Base-by-base conservation (phyloP, 1,140 invertebrate species). In the Heliothis subflexa region DNA sequence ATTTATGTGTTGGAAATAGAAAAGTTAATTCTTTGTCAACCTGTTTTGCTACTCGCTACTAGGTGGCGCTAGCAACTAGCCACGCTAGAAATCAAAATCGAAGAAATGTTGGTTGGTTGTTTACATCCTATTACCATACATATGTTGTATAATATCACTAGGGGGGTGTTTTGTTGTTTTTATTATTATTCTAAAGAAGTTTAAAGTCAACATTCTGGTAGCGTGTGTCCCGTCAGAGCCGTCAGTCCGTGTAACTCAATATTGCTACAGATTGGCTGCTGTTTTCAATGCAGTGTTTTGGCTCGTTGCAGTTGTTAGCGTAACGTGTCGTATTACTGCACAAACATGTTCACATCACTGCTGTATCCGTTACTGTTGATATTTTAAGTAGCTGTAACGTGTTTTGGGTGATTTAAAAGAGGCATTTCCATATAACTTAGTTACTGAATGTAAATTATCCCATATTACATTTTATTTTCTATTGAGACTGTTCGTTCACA, bases 261-360 rank as follows among this genome's bases (percentile, higher is more conserved):
- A 76, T 33, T 9, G 40, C 49, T 57, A 61, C 64, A 54, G 70
- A 66, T 47, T 49, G 72, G 64, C 33, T 16, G 52, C 62, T 76
- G 73, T 77, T 72, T 80, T 59, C 54, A 72, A 72, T 71, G 61
- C 47, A 55, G 64, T 76, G 79, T 80, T 80, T 80, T 80, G 64
- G 72, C 79, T 77, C 77, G 66, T 80, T 77, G 9, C 33, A 5
- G 25, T 55, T 64, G 25, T 76, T 66, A 66, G 16, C 13, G 21
- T 33, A 45, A 40, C 5, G 33, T 40, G 10, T 71, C 64, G n/a
- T 25, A 73, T 71, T 80, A 76, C 78, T 62, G 45, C 47, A 55
- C 61, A 66, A 66, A 76, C 74, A 54, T 50, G 68, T 54, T 33
- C 25, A 52, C 25, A 55, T 16, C 16, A 40, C n/a, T 25, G 45